These are phyloP conservation scores for Cataglyphis cursor DNA, from an alignment of 2,888 invertebrate species.

Conservation along the genomic window DNA sequence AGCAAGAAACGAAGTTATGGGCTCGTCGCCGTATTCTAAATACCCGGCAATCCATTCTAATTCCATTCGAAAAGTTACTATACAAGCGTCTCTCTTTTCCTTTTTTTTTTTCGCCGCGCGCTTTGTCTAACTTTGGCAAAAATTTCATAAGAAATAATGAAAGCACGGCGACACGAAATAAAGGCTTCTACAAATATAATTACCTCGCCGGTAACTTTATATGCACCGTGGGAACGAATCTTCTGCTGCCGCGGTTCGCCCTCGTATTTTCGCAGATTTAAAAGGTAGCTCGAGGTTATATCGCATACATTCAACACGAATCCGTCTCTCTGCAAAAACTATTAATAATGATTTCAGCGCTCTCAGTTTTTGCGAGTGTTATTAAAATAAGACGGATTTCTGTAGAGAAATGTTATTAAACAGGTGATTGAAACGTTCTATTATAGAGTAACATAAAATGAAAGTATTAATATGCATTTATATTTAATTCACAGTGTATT, in stretches of 20 bases:
- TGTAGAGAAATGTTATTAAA: not conserved
- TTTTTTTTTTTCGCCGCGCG: not conserved
- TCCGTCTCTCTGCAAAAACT: constrained; percentile 26
- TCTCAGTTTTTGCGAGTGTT: not conserved
- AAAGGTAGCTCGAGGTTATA: constrained; percentile 41
- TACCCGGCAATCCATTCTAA: constrained; percentile 68
- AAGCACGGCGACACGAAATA: constrained; percentile 42
- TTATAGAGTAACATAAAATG: not conserved
- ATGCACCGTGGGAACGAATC: constrained; percentile 39
- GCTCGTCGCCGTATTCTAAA: constrained; percentile 62
- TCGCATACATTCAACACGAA: constrained; percentile 31
- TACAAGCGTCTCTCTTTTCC: not conserved
- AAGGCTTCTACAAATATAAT: constrained; percentile 55
- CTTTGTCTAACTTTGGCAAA: constrained; percentile 17
- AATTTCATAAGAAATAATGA: constrained; percentile 52
- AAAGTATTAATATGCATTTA: not conserved
- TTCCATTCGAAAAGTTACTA: constrained; percentile 57
- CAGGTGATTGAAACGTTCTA: not conserved
- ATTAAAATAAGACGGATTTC: constrained; percentile 33
- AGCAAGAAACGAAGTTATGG: constrained; percentile 69
- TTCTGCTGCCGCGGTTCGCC: constrained; percentile 18
- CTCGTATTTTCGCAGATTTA: constrained; percentile 49
- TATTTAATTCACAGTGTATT: not conserved
- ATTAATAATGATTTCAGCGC: constrained; percentile 36
- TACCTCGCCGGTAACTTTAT: constrained; percentile 44